Evolutionary conservation across 2,888 invertebrate species (phyloP).

Genomic region (Plagodis dolabraria): DNA sequence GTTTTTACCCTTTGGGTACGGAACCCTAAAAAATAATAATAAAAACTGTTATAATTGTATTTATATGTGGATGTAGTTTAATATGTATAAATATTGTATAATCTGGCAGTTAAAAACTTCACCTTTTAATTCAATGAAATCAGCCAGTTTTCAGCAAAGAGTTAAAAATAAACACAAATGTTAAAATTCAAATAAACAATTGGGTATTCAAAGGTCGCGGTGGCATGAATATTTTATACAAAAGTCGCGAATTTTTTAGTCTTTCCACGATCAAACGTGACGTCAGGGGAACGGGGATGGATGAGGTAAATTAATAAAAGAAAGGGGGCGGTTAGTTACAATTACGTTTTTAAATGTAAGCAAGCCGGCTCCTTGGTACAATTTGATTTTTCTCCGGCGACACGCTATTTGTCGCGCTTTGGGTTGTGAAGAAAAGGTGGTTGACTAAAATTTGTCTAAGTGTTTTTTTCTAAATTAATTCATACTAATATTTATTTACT

Average conservation of each 20-base stretch:
- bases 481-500: too few species aligned
- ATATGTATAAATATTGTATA: not conserved
- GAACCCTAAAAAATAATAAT: too few species aligned
- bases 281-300: constrained; percentile 67
- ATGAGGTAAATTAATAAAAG: constrained; percentile 83
- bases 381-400: constrained; percentile 82
- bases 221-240: constrained; percentile 75
- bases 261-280: constrained; percentile 61
- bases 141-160: constrained; percentile 8
- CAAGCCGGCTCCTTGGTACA: constrained; percentile 74
- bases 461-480: too few species aligned
- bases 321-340: constrained; percentile 83
- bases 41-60: too few species aligned
- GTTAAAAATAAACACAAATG: constrained; percentile 36
- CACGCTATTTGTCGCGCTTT: constrained; percentile 73
- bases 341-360: constrained; percentile 84
- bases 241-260: constrained; percentile 59
- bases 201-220: constrained; percentile 47
- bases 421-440: constrained; percentile 37
- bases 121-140: not conserved
- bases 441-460: constrained; percentile 37
- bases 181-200: constrained; percentile 53
- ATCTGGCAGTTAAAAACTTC: not conserved
- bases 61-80: too few species aligned
- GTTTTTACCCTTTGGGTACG: too few species aligned